Conservation (phyloP, 2,888 invertebrate species). For the Phengaris arion region DNA sequence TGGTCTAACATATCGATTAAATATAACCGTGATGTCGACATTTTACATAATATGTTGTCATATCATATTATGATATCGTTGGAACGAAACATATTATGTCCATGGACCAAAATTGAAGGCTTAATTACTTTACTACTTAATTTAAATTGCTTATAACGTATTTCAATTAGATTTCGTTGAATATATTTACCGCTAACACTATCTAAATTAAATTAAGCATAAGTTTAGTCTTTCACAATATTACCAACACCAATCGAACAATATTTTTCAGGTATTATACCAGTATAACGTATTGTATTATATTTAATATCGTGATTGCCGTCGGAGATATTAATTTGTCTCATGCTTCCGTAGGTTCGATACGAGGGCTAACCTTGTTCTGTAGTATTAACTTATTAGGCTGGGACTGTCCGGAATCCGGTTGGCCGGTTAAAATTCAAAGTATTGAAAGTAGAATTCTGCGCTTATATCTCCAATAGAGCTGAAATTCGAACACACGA, state of each 20-base stretch:
- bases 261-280: neutral
- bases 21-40: neutral
- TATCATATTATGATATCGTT: conserved; percentile 2
- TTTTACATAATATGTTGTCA: conserved; percentile 4
- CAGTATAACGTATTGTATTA: neutral
- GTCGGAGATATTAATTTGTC: neutral
- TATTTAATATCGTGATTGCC: neutral
- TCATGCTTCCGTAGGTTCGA: neutral
- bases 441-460: too few relatives aligned
- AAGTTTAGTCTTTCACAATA: conserved; percentile 3
- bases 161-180: neutral
- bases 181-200: neutral
- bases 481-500: too few relatives aligned
- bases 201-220: neutral
- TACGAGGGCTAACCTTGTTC: neutral
- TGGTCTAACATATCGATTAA: conserved; percentile 15
- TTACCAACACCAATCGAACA: conserved; percentile 1
- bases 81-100: conserved; percentile 9
- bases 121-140: neutral
- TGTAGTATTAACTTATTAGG: neutral
- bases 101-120: neutral
- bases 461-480: too few relatives aligned
- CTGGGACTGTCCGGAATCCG: too few relatives aligned
- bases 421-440: too few relatives aligned
- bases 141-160: neutral